A percentile compares a stretch with the other conserved stretches of the same genome.
phyloP scores from a whole-genome alignment of 2,888 invertebrate species.

The Clistopyga incitator region DNA sequence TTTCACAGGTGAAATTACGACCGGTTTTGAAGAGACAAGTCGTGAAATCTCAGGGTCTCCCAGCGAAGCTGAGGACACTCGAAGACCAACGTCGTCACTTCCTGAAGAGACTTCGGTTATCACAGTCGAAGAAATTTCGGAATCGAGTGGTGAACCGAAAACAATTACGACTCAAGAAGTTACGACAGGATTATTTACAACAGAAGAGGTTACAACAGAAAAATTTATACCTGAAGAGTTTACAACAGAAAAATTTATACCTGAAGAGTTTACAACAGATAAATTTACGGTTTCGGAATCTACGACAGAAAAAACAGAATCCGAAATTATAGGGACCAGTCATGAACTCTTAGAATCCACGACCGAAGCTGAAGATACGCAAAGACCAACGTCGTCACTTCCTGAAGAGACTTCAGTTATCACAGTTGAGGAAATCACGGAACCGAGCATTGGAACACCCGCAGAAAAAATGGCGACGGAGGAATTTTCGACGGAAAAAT shows the following conservation, averaged over 20 bases:
- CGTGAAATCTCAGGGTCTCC: not conserved
- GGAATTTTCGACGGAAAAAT: not conserved
- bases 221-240: not conserved
- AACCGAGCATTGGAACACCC: not conserved
- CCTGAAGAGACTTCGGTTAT: slow-evolving; percentile 39
- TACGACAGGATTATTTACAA: not conserved
- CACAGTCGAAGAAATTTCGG: slow-evolving; percentile 41
- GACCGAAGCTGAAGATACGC: not conserved
- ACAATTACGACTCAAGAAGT: slow-evolving; percentile 4
- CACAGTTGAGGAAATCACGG: slow-evolving; percentile 41
- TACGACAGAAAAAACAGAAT: slow-evolving; percentile 4
- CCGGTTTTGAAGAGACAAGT: not conserved
- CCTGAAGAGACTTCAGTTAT: slow-evolving; percentile 42
- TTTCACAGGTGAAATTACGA: not conserved
- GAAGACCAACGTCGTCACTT: not conserved
- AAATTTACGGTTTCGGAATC: not conserved
- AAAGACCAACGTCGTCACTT: not conserved
- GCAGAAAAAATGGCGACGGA: not conserved
- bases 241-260: not conserved
- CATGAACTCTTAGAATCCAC: not conserved
- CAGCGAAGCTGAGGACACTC: not conserved
- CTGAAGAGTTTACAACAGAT: not conserved
- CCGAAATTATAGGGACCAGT: not conserved
- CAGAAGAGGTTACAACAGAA: not conserved
- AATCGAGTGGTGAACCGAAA: not conserved